These are phyloP conservation scores for Chelon labrosus DNA, from an alignment of 2,797 vertebrate species.

Conservation along the genomic window DNA sequence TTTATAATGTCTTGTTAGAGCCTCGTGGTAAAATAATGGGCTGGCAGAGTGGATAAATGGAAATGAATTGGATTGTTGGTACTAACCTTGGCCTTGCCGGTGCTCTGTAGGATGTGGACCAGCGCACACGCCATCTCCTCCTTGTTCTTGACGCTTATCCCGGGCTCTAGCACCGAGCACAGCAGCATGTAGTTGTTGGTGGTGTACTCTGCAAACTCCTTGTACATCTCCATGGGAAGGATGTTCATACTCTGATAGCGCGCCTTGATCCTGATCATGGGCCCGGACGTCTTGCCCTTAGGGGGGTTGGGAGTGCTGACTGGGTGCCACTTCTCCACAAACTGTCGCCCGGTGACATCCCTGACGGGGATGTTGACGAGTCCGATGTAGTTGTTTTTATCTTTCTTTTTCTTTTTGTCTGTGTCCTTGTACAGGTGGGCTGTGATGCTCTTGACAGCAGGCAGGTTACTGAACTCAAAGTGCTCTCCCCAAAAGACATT, in stretches of 20 bases:
- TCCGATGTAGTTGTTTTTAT: slow-evolving; percentile 97
- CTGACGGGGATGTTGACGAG: slow-evolving; percentile 91
- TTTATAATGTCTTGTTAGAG: slow-evolving; percentile 26
- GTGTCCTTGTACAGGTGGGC: slow-evolving; percentile 98
- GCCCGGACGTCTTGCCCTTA: slow-evolving; percentile 93
- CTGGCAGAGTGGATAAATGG: slow-evolving; percentile 1
- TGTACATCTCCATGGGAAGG: slow-evolving; percentile 99
- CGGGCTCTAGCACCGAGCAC: slow-evolving; percentile 94
- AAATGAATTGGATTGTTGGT: background rate
- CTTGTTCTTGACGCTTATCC: slow-evolving; percentile 97
- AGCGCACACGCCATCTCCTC: slow-evolving; percentile 98
- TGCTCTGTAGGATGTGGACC: slow-evolving; percentile 99
- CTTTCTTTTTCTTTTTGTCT: slow-evolving; percentile 99
- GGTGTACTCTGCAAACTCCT: slow-evolving; percentile 98
- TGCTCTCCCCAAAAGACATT: slow-evolving; percentile 99
- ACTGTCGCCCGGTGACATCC: slow-evolving; percentile 92
- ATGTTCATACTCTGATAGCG: slow-evolving; percentile 99
- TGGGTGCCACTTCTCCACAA: slow-evolving; percentile 97
- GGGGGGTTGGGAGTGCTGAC: slow-evolving; percentile 92
- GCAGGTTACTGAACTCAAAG: slow-evolving; percentile 99
- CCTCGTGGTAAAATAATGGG: slow-evolving; percentile 23
- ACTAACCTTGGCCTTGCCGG: slow-evolving; percentile 97
- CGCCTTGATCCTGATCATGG: slow-evolving; percentile 97
- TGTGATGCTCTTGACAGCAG: slow-evolving; percentile 90
- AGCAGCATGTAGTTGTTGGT: slow-evolving; percentile 98